These are phyloP conservation scores for Therioaphis trifolii DNA, from an alignment of 2,888 invertebrate species.

Conservation along the genomic window DNA sequence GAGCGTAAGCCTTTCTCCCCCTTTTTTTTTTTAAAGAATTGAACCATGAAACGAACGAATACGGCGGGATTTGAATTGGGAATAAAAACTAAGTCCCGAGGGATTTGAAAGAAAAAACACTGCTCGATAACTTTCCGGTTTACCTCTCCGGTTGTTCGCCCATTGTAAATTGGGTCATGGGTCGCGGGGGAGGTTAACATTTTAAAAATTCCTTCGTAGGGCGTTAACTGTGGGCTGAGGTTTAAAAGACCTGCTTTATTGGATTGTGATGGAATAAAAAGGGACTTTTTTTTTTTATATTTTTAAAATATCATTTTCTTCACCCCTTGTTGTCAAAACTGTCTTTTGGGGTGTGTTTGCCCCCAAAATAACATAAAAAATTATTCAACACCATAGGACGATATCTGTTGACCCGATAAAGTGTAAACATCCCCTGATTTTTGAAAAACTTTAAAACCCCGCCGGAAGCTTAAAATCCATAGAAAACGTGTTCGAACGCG, in stretches of 20 bases:
- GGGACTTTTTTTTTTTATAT: constrained; percentile 59
- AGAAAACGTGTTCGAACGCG: constrained; percentile 49
- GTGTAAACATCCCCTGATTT: constrained; percentile 58
- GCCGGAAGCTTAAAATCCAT: constrained; percentile 5
- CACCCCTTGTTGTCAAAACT: constrained; percentile 58
- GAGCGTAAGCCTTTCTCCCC: constrained; percentile 50
- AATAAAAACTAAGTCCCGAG: constrained; percentile 56
- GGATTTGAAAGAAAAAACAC: constrained; percentile 39
- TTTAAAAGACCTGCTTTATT: constrained; percentile 59
- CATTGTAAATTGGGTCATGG: constrained; percentile 61
- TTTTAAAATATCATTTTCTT: constrained; percentile 62
- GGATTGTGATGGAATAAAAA: constrained; percentile 55
- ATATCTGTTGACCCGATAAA: constrained; percentile 56
- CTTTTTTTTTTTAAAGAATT: constrained; percentile 49
- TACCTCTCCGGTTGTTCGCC: constrained; percentile 59
- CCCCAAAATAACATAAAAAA: constrained; percentile 49
- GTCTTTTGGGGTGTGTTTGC: constrained; percentile 59
- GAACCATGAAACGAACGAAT: constrained; percentile 60
- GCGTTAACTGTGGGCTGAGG: constrained; percentile 54
- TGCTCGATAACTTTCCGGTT: constrained; percentile 61
- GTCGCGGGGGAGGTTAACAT: constrained; percentile 60
- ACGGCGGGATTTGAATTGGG: constrained; percentile 60
- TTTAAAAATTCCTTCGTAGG: constrained; percentile 58
- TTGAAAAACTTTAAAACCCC: constrained; percentile 44
- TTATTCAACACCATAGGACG: constrained; percentile 53